These are phyloP conservation scores for Netelia fuscicornis DNA, from an alignment of 2,888 invertebrate genomes.

Conservation along the genomic window DNA sequence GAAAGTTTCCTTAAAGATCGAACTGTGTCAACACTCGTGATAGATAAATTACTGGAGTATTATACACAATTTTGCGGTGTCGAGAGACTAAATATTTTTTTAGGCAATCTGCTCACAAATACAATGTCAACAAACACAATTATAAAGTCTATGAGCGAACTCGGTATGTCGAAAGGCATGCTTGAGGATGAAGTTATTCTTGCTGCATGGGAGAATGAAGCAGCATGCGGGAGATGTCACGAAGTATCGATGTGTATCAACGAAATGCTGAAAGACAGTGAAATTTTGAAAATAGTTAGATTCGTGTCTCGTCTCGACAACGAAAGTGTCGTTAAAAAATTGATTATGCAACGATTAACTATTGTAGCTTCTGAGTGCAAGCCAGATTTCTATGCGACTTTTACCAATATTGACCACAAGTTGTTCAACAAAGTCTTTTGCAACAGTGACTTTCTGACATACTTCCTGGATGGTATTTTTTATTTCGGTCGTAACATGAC, in stretches of 20 bases:
- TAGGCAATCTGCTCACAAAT: constrained; percentile 75
- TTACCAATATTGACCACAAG: constrained; percentile 79
- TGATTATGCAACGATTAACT: constrained; percentile 75
- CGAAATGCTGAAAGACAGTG: constrained; percentile 80
- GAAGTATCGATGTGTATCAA: constrained; percentile 77
- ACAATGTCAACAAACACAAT: constrained; percentile 76
- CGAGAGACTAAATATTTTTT: constrained; percentile 83
- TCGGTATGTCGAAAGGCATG: constrained; percentile 71
- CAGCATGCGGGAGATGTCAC: constrained; percentile 77
- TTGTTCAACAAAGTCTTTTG: constrained; percentile 80
- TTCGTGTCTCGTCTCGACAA: constrained; percentile 75
- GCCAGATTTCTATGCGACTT: constrained; percentile 75
- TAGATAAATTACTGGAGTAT: constrained; percentile 85
- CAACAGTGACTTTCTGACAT: constrained; percentile 82
- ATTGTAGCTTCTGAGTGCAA: constrained; percentile 73
- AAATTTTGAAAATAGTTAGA: constrained; percentile 80
- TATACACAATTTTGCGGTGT: constrained; percentile 84
- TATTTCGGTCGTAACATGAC: constrained; percentile 85
- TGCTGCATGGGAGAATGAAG: constrained; percentile 77
- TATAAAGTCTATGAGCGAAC: constrained; percentile 73
- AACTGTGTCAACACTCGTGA: constrained; percentile 76
- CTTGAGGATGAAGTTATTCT: constrained; percentile 78
- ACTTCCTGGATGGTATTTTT: constrained; percentile 84
- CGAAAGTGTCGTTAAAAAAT: constrained; percentile 69
- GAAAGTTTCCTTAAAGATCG: constrained; percentile 83